These are phyloP conservation scores for Eira barbara DNA, from an alignment of 2,113 vertebrate species.

Conservation along the genomic window DNA sequence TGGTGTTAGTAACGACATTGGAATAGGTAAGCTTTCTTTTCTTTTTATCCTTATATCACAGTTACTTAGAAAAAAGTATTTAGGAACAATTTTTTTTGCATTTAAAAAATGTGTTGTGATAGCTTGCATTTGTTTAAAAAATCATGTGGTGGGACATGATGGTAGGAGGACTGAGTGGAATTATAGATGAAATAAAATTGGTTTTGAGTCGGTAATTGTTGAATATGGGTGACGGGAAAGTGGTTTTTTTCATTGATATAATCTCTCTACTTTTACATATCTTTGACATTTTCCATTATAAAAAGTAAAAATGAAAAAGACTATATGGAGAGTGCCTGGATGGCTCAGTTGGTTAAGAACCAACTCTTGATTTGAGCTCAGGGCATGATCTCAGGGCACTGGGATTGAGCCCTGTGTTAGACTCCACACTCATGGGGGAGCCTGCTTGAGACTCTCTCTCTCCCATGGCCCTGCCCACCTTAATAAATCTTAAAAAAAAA, in stretches of 20 bases:
- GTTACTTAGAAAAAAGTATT: conserved; percentile 15
- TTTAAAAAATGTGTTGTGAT: background rate
- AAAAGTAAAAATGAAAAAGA: background rate
- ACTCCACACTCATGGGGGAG: background rate
- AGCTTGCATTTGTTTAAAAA: conserved; percentile 11
- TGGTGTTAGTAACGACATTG: conserved; percentile 82
- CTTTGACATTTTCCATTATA: conserved; percentile 20
- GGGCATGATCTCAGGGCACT: background rate
- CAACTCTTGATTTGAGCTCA: background rate
- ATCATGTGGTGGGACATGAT: background rate
- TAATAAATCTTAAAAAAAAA: background rate
- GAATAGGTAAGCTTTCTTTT: conserved; percentile 84
- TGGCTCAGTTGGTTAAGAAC: background rate
- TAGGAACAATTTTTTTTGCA: background rate
- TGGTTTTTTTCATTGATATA: background rate
- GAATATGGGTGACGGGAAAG: background rate
- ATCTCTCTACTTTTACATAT: background rate
- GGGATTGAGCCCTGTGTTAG: background rate
- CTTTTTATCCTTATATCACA: background rate
- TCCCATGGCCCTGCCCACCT: background rate
- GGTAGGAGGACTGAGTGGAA: background rate
- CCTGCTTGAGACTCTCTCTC: background rate
- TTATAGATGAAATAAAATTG: background rate
- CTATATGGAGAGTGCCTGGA: background rate
- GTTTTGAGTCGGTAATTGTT: background rate